Percentiles rank a stretch among this genome's conserved stretches.
Evolutionary conservation across 2,113 vertebrate species (phyloP).

Genomic region (Alces alces): DNA sequence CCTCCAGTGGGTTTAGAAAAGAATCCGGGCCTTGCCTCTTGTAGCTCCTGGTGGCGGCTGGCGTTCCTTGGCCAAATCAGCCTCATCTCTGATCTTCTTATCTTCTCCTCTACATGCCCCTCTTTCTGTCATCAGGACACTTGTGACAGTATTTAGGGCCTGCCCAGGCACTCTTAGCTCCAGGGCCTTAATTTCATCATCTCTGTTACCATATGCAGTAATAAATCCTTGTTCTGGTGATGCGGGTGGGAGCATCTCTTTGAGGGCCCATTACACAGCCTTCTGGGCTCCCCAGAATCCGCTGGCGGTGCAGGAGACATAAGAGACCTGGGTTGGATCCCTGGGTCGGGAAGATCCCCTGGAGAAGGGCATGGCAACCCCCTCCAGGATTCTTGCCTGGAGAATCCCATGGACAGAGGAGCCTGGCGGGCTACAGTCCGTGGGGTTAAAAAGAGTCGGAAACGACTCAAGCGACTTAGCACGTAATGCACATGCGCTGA

Average conservation of each 20-base stretch:
- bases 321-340: not conserved
- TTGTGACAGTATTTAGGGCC: not conserved
- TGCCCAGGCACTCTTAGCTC: not conserved
- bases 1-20: not conserved
- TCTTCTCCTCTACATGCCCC: not conserved
- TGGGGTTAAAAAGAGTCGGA: not conserved
- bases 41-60: not conserved
- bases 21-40: not conserved
- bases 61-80: not conserved
- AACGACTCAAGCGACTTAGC: too few species aligned
- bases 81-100: not conserved
- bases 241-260: not conserved
- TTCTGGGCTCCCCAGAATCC: not conserved
- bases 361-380: not conserved
- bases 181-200: not conserved
- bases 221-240: not conserved
- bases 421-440: not conserved
- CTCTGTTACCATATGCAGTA: not conserved
- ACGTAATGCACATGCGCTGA: too few species aligned
- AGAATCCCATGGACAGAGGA: not conserved
- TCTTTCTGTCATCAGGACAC: not conserved
- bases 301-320: not conserved
- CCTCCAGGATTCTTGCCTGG: not conserved
- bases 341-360: not conserved
- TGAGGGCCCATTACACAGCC: not conserved